Conservation (phyloP, 1,140 invertebrate genomes). For the Anadara kagoshimensis region DNA sequence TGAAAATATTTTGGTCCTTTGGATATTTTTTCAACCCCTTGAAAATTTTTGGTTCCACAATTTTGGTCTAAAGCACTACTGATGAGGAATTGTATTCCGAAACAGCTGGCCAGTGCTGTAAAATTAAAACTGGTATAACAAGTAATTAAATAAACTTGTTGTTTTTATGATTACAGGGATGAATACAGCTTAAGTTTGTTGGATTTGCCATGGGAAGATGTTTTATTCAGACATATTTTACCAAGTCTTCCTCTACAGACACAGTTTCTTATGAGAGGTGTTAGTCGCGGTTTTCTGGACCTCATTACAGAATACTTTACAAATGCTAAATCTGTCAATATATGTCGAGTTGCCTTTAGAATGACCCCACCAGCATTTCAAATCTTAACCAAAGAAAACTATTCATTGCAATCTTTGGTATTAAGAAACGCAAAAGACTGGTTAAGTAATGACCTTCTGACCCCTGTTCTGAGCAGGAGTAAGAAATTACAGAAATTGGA, state of each 20-base stretch:
- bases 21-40: too few species aligned
- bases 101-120: too few species aligned
- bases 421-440: conserved; percentile 69
- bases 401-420: conserved; percentile 50
- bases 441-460: conserved; percentile 63
- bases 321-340: conserved; percentile 47
- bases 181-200: conserved; percentile 32
- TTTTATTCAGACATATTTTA: conserved; percentile 56
- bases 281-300: conserved; percentile 41
- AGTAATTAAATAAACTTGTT: too few species aligned
- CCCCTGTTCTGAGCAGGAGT: conserved; percentile 63
- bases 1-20: too few species aligned
- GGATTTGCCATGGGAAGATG: conserved; percentile 67
- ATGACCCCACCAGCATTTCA: conserved; percentile 53
- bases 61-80: too few species aligned
- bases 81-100: too few species aligned
- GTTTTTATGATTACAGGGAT: conserved; percentile 1
- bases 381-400: conserved; percentile 54
- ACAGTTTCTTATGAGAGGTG: conserved; percentile 55
- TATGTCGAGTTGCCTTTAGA: conserved; percentile 39
- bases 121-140: too few species aligned
- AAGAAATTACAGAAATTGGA: conserved; percentile 58
- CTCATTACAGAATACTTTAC: conserved; percentile 56
- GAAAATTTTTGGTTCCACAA: too few species aligned
- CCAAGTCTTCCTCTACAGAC: conserved; percentile 47